A percentile compares a stretch with the other conserved stretches of the same genome.
Evolutionary conservation across 2,888 invertebrate genomes (phyloP).

Genomic region (Autographa gamma): DNA sequence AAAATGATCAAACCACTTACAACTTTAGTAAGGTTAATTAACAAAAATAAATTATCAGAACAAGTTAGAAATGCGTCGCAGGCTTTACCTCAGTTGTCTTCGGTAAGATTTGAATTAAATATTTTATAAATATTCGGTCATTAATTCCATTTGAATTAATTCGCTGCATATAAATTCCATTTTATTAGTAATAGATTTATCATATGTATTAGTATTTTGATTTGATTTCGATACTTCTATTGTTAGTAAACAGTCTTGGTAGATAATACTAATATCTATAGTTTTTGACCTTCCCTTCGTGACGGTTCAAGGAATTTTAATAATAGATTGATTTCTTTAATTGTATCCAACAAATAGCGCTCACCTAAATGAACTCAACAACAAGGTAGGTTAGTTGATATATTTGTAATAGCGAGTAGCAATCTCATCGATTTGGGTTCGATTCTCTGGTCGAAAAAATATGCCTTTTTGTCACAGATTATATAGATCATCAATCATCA

Average conservation of each 20-base stretch:
- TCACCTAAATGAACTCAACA: too few species aligned
- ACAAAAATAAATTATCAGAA: conserved; percentile 59
- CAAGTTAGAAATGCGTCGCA: conserved; percentile 76
- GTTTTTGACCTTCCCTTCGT: background rate
- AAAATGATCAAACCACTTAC: conserved; percentile 70
- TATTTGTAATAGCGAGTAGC: too few species aligned
- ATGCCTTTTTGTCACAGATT: too few species aligned
- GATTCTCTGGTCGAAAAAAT: too few species aligned
- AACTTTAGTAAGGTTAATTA: conserved; percentile 61
- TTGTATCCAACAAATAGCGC: too few species aligned
- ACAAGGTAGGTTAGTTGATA: too few species aligned
- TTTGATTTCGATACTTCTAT: background rate
- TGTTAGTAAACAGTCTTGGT: too few species aligned
- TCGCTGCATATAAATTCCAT: background rate
- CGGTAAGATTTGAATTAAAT: conserved; percentile 70
- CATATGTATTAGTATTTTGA: background rate
- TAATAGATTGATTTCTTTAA: too few species aligned
- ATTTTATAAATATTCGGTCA: background rate
- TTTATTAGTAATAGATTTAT: background rate
- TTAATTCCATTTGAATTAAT: background rate
- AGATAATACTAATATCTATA: too few species aligned
- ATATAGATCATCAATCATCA: too few species aligned
- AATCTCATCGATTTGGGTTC: too few species aligned
- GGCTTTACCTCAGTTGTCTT: conserved; percentile 79
- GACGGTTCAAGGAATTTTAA: too few species aligned